These are phyloP conservation scores for Reticulitermes lucifugus DNA, from an alignment of 2,888 invertebrate species.

Conservation along the genomic window DNA sequence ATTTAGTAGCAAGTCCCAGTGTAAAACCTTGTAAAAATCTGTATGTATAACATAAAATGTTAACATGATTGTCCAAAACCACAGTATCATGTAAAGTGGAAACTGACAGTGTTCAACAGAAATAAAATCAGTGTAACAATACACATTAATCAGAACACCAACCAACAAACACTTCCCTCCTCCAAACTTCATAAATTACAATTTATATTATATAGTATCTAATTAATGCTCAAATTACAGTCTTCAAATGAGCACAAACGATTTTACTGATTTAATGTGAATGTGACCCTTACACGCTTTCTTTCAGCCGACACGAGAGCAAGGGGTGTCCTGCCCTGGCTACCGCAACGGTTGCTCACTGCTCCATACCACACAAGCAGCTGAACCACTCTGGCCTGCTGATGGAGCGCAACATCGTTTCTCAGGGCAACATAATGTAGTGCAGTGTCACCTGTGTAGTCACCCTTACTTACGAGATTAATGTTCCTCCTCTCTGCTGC, in stretches of 20 bases:
- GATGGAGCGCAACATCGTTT: background rate
- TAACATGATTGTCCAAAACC: too few species aligned
- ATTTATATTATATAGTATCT: too few species aligned
- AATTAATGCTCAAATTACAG: too few species aligned
- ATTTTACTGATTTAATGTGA: background rate
- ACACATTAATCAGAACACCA: too few species aligned
- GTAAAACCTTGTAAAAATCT: too few species aligned
- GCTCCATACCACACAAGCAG: background rate
- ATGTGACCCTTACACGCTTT: slow-evolving; percentile 2
- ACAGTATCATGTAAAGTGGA: too few species aligned
- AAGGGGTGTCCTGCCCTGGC: slow-evolving; percentile 18
- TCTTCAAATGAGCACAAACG: background rate
- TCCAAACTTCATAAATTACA: too few species aligned
- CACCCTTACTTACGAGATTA: background rate
- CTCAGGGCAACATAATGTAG: slow-evolving; percentile 9
- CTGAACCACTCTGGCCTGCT: background rate
- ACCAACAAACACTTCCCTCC: too few species aligned
- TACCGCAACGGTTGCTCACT: background rate
- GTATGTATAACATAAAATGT: too few species aligned
- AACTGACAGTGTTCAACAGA: too few species aligned
- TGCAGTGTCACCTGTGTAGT: background rate
- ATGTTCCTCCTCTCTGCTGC: background rate
- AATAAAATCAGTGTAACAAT: too few species aligned
- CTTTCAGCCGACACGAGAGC: slow-evolving; percentile 19
- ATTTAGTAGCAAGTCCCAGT: too few species aligned